These are phyloP conservation scores for Neodiprion lecontei DNA, from an alignment of 1,140 invertebrate species.

Conservation along the genomic window DNA sequence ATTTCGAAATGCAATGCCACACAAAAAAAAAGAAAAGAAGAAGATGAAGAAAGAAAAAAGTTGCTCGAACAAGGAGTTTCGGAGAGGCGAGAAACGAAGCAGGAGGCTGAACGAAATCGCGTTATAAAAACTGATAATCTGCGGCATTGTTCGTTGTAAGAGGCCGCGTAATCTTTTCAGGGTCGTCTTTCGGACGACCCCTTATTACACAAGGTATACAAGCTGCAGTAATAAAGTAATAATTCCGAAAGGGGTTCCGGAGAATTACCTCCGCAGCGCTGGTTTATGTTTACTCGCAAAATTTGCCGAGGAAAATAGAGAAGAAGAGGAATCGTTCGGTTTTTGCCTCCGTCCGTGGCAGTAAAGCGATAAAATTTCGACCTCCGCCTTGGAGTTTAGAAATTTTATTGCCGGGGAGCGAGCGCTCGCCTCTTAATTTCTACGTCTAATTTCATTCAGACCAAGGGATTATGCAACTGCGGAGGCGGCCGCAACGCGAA, in stretches of 20 bases:
- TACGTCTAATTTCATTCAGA: too few species aligned
- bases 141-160: slow-evolving; percentile 18
- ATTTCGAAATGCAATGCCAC: neutral
- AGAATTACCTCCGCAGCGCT: too few species aligned
- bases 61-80: slow-evolving; percentile 17
- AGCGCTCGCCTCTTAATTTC: too few species aligned
- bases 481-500: too few species aligned
- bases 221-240: neutral
- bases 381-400: too few species aligned
- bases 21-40: slow-evolving; percentile 17
- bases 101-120: slow-evolving; percentile 3
- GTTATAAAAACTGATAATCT: slow-evolving; percentile 11
- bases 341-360: too few species aligned
- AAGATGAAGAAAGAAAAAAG: slow-evolving; percentile 28
- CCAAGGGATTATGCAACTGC: neutral
- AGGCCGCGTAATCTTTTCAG: neutral
- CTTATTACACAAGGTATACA: too few species aligned
- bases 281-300: too few species aligned
- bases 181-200: neutral
- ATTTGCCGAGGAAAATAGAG: too few species aligned
- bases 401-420: too few species aligned
- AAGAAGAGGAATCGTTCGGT: too few species aligned
- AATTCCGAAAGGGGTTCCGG: neutral
- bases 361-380: too few species aligned
- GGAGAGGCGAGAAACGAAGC: slow-evolving; percentile 6